These are phyloP conservation scores for Ephialtes manifestator DNA, from an alignment of 2,888 invertebrate genomes.

Conservation along the genomic window DNA sequence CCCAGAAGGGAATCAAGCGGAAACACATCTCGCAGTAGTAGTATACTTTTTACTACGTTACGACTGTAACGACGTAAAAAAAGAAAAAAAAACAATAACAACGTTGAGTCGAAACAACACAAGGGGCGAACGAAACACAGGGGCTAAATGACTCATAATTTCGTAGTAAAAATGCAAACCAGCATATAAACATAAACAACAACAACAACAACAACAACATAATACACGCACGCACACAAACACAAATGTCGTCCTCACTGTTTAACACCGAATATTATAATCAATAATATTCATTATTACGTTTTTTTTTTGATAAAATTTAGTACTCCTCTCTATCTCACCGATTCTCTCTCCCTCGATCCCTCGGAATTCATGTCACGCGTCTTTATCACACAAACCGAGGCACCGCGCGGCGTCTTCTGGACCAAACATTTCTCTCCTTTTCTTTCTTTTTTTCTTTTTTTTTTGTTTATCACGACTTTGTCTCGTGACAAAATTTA, in stretches of 20 bases:
- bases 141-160: not conserved
- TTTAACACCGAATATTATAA: constrained; percentile 29
- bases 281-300: constrained; percentile 10
- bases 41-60: not conserved
- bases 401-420: constrained; percentile 68
- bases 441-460: constrained; percentile 5
- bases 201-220: constrained; percentile 27
- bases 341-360: constrained; percentile 64
- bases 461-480: constrained; percentile 18
- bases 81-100: constrained; percentile 15
- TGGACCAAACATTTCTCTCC: constrained; percentile 51
- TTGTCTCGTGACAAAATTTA: constrained; percentile 8
- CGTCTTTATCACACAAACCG: constrained; percentile 68
- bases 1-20: constrained; percentile 17
- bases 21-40: constrained; percentile 32
- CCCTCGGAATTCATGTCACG: constrained; percentile 67
- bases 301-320: constrained; percentile 39
- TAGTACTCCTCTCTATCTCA: constrained; percentile 60
- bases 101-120: constrained; percentile 35
- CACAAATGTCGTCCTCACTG: constrained; percentile 62
- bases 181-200: constrained; percentile 18
- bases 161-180: constrained; percentile 17
- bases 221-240: constrained; percentile 69
- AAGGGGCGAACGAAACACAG: constrained; percentile 5
- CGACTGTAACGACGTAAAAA: not conserved